A percentile compares a stretch with the other conserved stretches of the same genome.
These are phyloP conservation scores for Therioaphis trifolii DNA, from an alignment of 2,888 invertebrate species.

Conservation along the genomic window DNA sequence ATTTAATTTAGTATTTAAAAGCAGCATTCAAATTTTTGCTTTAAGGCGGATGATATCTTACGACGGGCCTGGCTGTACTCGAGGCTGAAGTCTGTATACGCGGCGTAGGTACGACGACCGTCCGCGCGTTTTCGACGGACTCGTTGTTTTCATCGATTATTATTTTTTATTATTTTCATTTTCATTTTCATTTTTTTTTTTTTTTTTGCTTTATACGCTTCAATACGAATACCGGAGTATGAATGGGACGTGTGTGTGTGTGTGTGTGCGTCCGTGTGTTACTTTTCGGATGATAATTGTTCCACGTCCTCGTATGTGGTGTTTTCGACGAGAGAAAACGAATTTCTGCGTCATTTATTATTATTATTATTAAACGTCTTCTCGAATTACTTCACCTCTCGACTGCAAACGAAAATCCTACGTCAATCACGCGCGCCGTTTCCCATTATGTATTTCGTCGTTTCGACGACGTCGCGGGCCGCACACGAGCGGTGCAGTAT, in stretches of 20 bases:
- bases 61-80: no score
- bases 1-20: no score
- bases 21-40: no score
- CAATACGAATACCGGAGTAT: no score
- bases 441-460: not conserved
- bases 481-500: not conserved
- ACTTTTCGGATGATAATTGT: conserved; percentile 23
- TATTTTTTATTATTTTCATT: no score
- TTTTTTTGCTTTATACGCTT: no score
- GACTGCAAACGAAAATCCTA: conserved; percentile 12
- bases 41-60: no score
- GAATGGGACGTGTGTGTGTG: no score
- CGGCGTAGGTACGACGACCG: no score
- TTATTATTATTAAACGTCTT: conserved; percentile 13
- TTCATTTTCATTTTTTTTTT: no score
- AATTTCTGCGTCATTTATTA: conserved; percentile 19
- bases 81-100: no score
- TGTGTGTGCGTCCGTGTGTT: no score
- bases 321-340: conserved; percentile 38
- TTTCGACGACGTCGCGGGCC: not conserved
- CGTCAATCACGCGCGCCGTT: not conserved
- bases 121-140: not conserved
- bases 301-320: not conserved
- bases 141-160: not conserved
- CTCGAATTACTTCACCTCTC: conserved; percentile 19